These are phyloP conservation scores for Sphaeramia orbicularis DNA, from an alignment of 2,797 vertebrate species.

Conservation along the genomic window DNA sequence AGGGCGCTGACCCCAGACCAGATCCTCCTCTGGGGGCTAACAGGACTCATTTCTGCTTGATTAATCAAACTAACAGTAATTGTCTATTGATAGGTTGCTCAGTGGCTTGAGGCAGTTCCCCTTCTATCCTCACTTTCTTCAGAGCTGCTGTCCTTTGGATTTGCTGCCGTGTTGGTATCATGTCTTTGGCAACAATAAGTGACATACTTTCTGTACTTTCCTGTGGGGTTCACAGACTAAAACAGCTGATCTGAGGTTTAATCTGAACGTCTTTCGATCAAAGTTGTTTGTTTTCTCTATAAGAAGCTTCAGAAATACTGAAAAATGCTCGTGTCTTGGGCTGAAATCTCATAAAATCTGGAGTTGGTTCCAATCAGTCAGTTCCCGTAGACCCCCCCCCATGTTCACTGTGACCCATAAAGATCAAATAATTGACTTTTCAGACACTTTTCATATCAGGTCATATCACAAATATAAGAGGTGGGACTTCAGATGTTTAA, in stretches of 20 bases:
- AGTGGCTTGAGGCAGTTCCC: conserved; percentile 11
- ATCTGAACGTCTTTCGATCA: conserved; percentile 3
- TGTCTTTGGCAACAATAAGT: conserved; percentile 31
- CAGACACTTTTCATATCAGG: too few relatives aligned
- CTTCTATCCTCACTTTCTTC: conserved; percentile 3
- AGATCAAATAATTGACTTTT: too few relatives aligned
- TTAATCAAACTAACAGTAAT: conserved; percentile 64
- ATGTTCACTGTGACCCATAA: too few relatives aligned
- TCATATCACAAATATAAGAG: too few relatives aligned
- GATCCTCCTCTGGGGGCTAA: conserved; percentile 37
- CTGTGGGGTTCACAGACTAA: conserved; percentile 15
- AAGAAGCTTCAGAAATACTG: too few relatives aligned
- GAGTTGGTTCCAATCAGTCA: too few relatives aligned
- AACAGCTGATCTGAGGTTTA: conserved; percentile 13
- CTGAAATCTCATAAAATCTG: not conserved
- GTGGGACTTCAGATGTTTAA: too few relatives aligned
- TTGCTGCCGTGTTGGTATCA: not conserved
- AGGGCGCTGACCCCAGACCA: conserved; percentile 36
- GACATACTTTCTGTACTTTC: conserved; percentile 19
- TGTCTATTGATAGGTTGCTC: conserved; percentile 58
- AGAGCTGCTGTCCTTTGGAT: conserved; percentile 15
- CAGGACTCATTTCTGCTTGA: conserved; percentile 44
- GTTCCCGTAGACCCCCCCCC: too few relatives aligned
- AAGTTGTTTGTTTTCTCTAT: conserved; percentile 1
- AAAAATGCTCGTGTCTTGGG: not conserved